A percentile compares a stretch with the other conserved stretches of the same genome.
Evolutionary conservation across 2,113 vertebrate genomes (phyloP).

Genomic region (Nesogale talazaci): DNA sequence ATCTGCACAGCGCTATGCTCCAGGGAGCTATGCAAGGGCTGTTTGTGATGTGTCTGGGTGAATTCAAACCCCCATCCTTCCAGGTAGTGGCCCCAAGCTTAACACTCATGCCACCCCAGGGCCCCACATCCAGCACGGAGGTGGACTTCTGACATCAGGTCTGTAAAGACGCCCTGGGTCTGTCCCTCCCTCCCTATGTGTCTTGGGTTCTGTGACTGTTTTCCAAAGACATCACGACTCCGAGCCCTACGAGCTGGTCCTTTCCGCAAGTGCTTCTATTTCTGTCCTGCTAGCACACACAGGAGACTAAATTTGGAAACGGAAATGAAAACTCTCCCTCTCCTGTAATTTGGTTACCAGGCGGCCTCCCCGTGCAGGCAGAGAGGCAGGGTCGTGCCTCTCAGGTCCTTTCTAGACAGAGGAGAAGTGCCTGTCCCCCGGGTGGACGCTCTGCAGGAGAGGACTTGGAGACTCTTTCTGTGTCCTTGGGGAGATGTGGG

Average conservation of each 20-base stretch:
- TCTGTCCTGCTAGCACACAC: slow-evolving; percentile 38
- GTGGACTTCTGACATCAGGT: not conserved
- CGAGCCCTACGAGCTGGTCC: slow-evolving; percentile 24
- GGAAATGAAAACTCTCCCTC: slow-evolving; percentile 64
- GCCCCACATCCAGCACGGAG: not conserved
- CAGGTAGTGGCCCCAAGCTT: not conserved
- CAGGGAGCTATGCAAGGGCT: not conserved
- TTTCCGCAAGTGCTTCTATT: slow-evolving; percentile 67
- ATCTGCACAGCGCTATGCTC: not conserved
- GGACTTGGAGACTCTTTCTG: no score
- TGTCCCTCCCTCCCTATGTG: not conserved
- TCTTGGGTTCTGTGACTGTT: slow-evolving; percentile 6
- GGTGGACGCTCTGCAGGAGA: not conserved
- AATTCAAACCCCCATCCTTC: not conserved
- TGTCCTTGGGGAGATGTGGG: no score
- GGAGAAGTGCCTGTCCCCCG: not conserved
- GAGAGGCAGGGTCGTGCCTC: not conserved
- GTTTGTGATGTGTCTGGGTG: not conserved
- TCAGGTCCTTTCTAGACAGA: slow-evolving; percentile 57
- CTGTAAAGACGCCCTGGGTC: rapidly evolving
- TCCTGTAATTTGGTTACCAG: slow-evolving; percentile 57
- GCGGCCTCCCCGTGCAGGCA: slow-evolving; percentile 31
- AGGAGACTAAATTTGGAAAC: slow-evolving; percentile 69
- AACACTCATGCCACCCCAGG: not conserved
- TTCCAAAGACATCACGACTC: slow-evolving; percentile 46